Evolutionary conservation across 2,888 invertebrate genomes (phyloP), one percentile per base, ranked within the genome.

Genomic region (Melinopterus prodromus): DNA sequence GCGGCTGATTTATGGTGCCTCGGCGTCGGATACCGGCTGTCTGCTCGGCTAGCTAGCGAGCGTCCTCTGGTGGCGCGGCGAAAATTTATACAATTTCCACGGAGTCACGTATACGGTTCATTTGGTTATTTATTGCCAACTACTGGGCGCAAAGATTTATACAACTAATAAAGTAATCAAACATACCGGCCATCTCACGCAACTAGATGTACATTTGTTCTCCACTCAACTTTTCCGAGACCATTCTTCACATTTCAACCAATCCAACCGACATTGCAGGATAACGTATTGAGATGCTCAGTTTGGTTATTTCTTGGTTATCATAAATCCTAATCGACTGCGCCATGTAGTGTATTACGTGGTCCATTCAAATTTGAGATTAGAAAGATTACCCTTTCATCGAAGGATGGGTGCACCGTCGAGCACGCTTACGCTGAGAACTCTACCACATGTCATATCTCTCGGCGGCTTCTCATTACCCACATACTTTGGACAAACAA

Each of bases 1-100:
- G 84, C 74, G 84, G 83, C 85, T 88, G 88, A 89, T 89, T 89
- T 89, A 89, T 88, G 83, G 71, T 83, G 82, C 84, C 16, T n/a
- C 74, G 74, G 53, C 71, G 15, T 71, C 71, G 71, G 71, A 71
- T 71, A 74, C 36, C 16, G 74, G 36, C 74, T 37, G 74, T 71
- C 71, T 71, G 71, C 71, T 15, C 71, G 71, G 71, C 71, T 26
- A 26, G 16, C 71, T 16, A 9, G 37, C 36, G 74, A 37, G 12
- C 74, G 74, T 36, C 87, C 84, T 85, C 84, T 84, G 82, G 69
- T 72, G 77, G 72, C 76, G 70, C 83, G 85, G 85, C 84, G 85
- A 86, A 86, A 86, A 81, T 80, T 78, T 79, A 79, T 78, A 80
- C 70, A 81, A 81, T 81, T 81, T 81, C 69, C 78, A 71, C 76